phyloP scores from a whole-genome alignment of 2,888 invertebrate species.

The Augochlorella aurata region DNA sequence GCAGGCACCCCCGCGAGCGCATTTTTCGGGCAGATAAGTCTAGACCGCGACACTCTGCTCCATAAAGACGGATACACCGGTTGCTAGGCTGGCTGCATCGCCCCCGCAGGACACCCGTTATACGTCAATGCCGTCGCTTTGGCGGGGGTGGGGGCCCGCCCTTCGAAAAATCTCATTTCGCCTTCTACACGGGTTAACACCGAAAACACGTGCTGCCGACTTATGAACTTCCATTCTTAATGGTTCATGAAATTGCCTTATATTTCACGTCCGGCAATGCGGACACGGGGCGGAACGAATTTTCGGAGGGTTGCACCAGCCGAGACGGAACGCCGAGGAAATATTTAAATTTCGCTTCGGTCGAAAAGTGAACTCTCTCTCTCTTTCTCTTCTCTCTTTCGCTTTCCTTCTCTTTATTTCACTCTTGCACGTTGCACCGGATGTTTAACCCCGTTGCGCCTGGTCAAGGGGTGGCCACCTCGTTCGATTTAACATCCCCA shows the following conservation, averaged over 20 bases:
- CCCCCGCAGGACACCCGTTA: conserved; percentile 62
- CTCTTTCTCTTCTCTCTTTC: too few species aligned
- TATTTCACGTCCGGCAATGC: conserved; percentile 74
- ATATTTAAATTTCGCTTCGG: conserved; percentile 50
- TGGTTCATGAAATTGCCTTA: conserved; percentile 79
- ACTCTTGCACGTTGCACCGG: neutral
- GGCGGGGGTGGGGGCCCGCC: conserved; percentile 39
- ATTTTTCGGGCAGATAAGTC: conserved; percentile 46
- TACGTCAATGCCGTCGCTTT: conserved; percentile 63
- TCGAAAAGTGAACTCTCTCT: conserved; percentile 3
- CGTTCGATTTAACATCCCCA: neutral
- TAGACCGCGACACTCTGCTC: conserved; percentile 1
- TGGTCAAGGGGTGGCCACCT: too few species aligned
- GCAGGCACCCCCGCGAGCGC: conserved; percentile 31
- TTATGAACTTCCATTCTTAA: conserved; percentile 78
- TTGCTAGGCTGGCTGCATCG: conserved; percentile 26
- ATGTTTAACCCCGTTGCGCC: conserved; percentile 20
- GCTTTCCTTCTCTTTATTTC: too few species aligned
- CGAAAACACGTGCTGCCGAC: conserved; percentile 77
- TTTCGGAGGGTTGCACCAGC: conserved; percentile 50
- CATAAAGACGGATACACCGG: conserved; percentile 43
- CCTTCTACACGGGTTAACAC: conserved; percentile 78
- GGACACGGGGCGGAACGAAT: conserved; percentile 68
- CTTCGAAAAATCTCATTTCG: conserved; percentile 77
- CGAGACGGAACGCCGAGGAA: conserved; percentile 22